A percentile compares a stretch with the other conserved stretches of the same genome.
Evolutionary conservation across 2,797 vertebrate species (phyloP).

Genomic region (Tapirus indicus): DNA sequence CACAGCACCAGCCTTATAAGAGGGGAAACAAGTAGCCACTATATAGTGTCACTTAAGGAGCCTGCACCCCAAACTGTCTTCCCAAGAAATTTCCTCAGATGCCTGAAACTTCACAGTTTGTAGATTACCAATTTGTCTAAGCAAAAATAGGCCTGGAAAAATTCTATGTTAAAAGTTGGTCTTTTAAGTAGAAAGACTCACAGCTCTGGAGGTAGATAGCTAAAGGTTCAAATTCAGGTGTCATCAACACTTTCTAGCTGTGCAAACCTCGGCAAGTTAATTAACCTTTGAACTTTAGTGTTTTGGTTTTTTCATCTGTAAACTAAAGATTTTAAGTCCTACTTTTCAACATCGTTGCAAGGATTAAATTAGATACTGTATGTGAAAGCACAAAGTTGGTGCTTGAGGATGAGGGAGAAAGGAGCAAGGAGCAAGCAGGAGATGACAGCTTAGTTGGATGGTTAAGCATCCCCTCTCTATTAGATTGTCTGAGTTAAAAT

Average conservation of each 20-base stretch:
- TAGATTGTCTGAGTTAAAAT: background rate
- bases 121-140: background rate
- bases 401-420: background rate
- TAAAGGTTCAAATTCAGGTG: background rate
- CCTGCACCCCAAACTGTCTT: background rate
- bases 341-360: background rate
- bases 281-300: background rate
- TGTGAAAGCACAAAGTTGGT: background rate
- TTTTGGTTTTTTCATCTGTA: background rate
- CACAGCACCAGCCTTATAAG: background rate
- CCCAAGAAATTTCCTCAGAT: background rate
- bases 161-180: background rate
- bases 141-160: background rate
- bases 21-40: background rate
- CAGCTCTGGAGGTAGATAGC: background rate
- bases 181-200: background rate
- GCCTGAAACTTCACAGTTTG: background rate
- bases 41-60: background rate
- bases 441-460: background rate
- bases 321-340: background rate
- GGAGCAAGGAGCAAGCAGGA: background rate
- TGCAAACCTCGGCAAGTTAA: background rate
- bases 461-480: background rate
- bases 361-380: background rate
- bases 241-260: background rate